Conservation (phyloP, 2,797 vertebrate species). For the Megalops cyprinoides region DNA sequence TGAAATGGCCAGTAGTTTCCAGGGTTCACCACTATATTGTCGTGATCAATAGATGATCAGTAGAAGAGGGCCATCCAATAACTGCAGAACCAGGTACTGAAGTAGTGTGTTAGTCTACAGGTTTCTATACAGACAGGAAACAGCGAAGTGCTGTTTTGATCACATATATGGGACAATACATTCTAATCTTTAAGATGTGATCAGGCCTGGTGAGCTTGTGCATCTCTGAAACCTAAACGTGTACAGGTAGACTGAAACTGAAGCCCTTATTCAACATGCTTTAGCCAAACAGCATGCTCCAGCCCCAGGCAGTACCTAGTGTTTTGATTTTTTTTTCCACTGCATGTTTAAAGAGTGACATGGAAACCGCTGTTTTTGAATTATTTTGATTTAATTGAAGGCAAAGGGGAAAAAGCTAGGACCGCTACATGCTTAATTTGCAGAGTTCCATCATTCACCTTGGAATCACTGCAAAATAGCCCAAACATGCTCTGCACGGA, state of each 20-base stretch:
- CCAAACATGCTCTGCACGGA: background rate
- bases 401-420: too few relatives aligned
- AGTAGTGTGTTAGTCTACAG: background rate
- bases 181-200: background rate
- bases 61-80: background rate
- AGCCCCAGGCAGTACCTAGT: slow-evolving; percentile 24
- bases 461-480: background rate
- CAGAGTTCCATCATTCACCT: background rate
- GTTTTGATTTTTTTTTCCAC: slow-evolving; percentile 14
- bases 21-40: background rate
- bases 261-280: background rate
- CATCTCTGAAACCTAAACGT: background rate
- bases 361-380: too few relatives aligned
- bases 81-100: background rate
- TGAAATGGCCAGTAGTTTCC: background rate
- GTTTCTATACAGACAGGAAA: background rate
- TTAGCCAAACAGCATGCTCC: slow-evolving; percentile 12
- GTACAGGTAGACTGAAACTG: background rate
- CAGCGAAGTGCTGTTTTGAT: background rate
- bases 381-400: too few relatives aligned
- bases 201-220: background rate
- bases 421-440: too few relatives aligned
- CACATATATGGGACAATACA: background rate
- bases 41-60: background rate
- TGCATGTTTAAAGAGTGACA: too few relatives aligned